Conservation (phyloP, 2,113 vertebrate species). For the Herpailurus yagouaroundi region DNA sequence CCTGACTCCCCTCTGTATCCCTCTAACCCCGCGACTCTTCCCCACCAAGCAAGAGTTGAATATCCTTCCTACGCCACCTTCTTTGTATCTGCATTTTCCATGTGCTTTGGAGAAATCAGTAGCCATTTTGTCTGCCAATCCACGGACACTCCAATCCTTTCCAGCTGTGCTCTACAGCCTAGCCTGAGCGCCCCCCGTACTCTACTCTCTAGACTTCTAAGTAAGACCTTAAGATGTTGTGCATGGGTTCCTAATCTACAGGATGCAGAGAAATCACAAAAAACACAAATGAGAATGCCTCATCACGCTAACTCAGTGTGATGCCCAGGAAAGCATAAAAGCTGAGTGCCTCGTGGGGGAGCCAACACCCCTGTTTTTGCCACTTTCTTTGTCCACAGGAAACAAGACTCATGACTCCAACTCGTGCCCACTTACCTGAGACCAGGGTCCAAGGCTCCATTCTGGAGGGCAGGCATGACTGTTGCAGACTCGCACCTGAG, state of each 20-base stretch:
- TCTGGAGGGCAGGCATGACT: conserved; percentile 91
- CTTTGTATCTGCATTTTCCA: neutral
- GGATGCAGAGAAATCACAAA: neutral
- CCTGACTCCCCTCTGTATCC: neutral
- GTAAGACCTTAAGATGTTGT: neutral
- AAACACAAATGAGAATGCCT: neutral
- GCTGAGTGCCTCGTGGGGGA: neutral
- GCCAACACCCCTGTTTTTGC: neutral
- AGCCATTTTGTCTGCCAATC: neutral
- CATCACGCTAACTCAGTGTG: too few relatives aligned
- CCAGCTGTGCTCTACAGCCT: neutral
- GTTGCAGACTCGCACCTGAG: conserved; percentile 91
- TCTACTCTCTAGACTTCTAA: neutral
- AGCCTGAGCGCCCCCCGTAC: neutral
- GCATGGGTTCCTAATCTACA: neutral
- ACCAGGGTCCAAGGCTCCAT: conserved; percentile 93
- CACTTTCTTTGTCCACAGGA: neutral
- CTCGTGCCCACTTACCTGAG: conserved; percentile 88
- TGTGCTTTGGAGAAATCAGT: neutral
- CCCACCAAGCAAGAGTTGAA: neutral
- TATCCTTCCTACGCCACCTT: fast-evolving
- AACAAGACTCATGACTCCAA: too few relatives aligned
- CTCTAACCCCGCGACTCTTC: neutral
- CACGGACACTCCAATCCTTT: neutral
- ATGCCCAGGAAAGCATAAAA: neutral